These are phyloP conservation scores for Monopis laevigella DNA, from an alignment of 2,888 invertebrate species.

Conservation along the genomic window DNA sequence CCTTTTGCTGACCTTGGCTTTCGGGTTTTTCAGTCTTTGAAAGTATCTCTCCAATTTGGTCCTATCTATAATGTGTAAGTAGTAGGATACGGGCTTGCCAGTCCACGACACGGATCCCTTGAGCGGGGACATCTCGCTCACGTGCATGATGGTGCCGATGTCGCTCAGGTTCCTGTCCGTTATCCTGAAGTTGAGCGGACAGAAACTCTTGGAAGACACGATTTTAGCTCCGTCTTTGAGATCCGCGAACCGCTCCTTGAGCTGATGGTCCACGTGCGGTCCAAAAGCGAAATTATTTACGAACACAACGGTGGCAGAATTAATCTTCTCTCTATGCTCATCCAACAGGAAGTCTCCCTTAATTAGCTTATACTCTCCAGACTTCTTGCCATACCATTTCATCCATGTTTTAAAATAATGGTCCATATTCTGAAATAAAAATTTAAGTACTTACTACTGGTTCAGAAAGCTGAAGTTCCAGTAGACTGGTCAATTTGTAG, in stretches of 20 bases:
- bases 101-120: constrained; percentile 99
- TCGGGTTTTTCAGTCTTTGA: constrained; percentile 92
- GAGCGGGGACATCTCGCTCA: constrained; percentile 94
- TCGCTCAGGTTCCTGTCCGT: constrained; percentile 98
- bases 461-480: too few species aligned
- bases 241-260: constrained; percentile 96
- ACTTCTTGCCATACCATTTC: constrained; percentile 97
- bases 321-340: constrained; percentile 93
- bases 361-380: constrained; percentile 88
- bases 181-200: constrained; percentile 97
- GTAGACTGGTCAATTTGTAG: too few species aligned
- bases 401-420: constrained; percentile 92
- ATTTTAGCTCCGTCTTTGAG: constrained; percentile 95
- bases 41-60: constrained; percentile 97
- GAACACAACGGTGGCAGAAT: constrained; percentile 94
- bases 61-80: constrained; percentile 97
- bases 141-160: constrained; percentile 99
- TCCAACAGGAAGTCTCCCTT: constrained; percentile 95
- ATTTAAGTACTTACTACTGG: too few species aligned
- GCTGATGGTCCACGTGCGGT: constrained; percentile 94
- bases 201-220: constrained; percentile 98
- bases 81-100: constrained; percentile 98
- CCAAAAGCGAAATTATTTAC: constrained; percentile 99
- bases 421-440: constrained; percentile 94
- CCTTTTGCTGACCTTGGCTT: constrained; percentile 73